Evolutionary conservation across 1,140 invertebrate genomes (phyloP), one percentile per base, ranked within the genome.

Genomic region (Bombus impatiens): DNA sequence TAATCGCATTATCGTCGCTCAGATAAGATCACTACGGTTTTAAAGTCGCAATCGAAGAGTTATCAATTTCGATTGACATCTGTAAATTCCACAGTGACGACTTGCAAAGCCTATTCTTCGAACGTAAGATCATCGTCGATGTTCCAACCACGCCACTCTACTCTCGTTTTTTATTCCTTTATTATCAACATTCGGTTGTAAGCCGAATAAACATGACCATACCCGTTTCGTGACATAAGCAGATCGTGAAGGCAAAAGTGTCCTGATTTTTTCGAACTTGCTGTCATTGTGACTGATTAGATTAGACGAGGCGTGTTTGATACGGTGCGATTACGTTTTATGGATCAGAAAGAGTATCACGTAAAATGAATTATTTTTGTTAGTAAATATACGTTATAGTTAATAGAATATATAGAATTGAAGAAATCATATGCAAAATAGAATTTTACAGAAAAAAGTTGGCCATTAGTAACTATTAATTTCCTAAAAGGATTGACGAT

Each of bases 31-130:
- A 2, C 32, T 12, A 37, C 42, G 81, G 57, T 42, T n/a, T 67
- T 77, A 32, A 78, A 35, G 3, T 44, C 28, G 40, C 15, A n/a
- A 47, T 22, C n/a, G 68, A 35, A 1, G 22, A 12, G 70, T 28
- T 84, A 84, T 84, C 82, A 13, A 10, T 2, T 59, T n/a, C 65
- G 47, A 84, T 78, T 53, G 53, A 22, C 67, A 62, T 13, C 40
- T 22, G 37, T 28, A 71, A 84, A 84, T 78, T 84, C 82, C 82
- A 25, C 13, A 3, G 76, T 78, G 82, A 79, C 76, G 82, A 83
- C 8, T 83, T 59, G 77, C 65, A 47, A 85, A 72, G 25, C 53
- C 53, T 71, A 80, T 62, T 74, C 57, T 2, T 44, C 18, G 25
- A 72, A 25, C 18, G 42, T 15, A 32, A n/a, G 72, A 53, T 67